Evolutionary conservation across 2,113 vertebrate species (phyloP), one percentile per base, ranked within the genome.

Genomic region (Apeltes quadracus): DNA sequence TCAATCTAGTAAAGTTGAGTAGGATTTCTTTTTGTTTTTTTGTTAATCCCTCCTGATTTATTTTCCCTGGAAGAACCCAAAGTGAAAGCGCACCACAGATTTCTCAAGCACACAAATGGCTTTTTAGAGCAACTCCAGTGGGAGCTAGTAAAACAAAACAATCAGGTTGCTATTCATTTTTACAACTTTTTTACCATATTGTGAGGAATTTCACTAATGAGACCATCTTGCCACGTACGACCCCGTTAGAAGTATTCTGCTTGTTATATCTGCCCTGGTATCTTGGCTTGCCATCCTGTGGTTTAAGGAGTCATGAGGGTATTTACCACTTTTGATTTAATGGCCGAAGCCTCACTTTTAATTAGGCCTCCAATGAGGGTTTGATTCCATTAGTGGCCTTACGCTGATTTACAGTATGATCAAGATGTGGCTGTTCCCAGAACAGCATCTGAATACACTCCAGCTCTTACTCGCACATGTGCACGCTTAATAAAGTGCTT

Each of bases 271-370:
- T 38, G 22, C 64, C 66, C 58, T 75, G 64, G 74, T 81, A 76
- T 83, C 69, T 27, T 3, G 22, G 34, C 34, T 54, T 20, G 34
- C 51, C 61, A 32, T 70, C 61, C 39, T 64, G 36, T 67, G 4
- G 0, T 88, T 85, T 79, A 85, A 81, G 59, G 67, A 66, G 25
- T 85, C 66, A n/a, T 84, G 46, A 66, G 70, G 81, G 71, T 87
- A 86, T 86, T 89, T 84, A 87, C 78, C 82, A 66, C 69, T 69
- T 27, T 43, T 85, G 86, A 89, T 92, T 88, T 88, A 84, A 78
- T 63, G 75, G 65, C 32, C 50, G 23, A 67, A 78, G 69, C 61
- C 55, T 66, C 50, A 25, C 63, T 79, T 62, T 88, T 85, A 87
- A 89, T 62, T 56, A 67, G 72, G 70, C 44, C 76, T 88, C 69